Base-by-base conservation (phyloP, 2,797 vertebrate genomes). In the Enteromius trimaculatus region DNA sequence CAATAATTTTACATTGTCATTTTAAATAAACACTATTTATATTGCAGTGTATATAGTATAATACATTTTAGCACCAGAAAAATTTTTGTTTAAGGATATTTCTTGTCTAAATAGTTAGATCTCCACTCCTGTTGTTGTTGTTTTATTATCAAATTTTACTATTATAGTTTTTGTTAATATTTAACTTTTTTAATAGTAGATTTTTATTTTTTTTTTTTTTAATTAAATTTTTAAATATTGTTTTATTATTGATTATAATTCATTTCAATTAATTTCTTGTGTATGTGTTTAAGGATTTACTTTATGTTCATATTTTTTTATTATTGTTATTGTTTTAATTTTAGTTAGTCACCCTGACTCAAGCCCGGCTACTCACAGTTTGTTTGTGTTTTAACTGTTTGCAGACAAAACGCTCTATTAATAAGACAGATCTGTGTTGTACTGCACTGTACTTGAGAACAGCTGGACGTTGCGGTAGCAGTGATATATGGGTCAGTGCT, bases 401-500 rank as follows among this genome's bases (percentile, higher is more conserved):
- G 1, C 19, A 64, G 60, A 31, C 26, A 31, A 64, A 62, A 64
- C 26, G 0, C 37, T 78, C 4, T 34, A 9, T 31, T 65, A 49
- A 65, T 78, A 49, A n/a, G 31, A 62, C 14, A n/a, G 3, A n/a
- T 34, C 16, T 79, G 34, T 42, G 6, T 17, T 14, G 72, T 55
- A 21, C 29, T 37, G 19, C 19, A 62, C 7, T 49, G 23, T 49
- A 31, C 49, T 42, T 76, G 21, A 58, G 31, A 68, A 68, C 64
- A 68, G 44, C 4, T 79, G 21, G 44, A 64, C 26, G 14, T 17
- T 64, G 60, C 6, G 5, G 60, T 31, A 31, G 26, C 60, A 31
- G 60, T 64, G 60, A 78, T 49, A 76, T 23, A 76, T 37, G 6
- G 74, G 10, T 60, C 79, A 42, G 7, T 66, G 2, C 34, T 42